A percentile compares a stretch with the other conserved stretches of the same genome.
Evolutionary conservation across 2,888 invertebrate species (phyloP).

Genomic region (Polylopha cassiicola): DNA sequence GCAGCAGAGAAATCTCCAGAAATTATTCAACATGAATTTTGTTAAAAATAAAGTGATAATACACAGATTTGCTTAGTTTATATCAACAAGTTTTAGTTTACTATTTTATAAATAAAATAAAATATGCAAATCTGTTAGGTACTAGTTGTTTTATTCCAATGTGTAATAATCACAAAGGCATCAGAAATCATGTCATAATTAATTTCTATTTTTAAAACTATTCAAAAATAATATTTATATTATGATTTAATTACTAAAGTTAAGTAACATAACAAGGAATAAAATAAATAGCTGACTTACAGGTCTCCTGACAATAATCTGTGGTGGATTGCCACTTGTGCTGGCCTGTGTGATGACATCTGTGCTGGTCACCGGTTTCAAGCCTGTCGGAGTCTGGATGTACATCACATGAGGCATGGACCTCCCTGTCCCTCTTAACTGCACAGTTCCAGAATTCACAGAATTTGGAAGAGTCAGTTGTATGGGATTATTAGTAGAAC

Average conservation of each 20-base stretch:
- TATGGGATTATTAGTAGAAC: constrained; percentile 56
- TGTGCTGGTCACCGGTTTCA: constrained; percentile 67
- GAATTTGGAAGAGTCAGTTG: constrained; percentile 49
- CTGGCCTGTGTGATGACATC: constrained; percentile 70
- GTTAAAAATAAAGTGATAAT: neutral
- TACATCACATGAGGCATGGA: constrained; percentile 78
- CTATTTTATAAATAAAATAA: neutral
- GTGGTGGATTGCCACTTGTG: constrained; percentile 70
- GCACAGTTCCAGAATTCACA: constrained; percentile 38
- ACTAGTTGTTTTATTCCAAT: too few species aligned
- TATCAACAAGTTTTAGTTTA: neutral
- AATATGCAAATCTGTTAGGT: neutral
- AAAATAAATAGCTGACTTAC: constrained; percentile 46
- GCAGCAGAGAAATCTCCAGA: neutral
- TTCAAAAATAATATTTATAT: too few species aligned
- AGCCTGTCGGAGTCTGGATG: constrained; percentile 74
- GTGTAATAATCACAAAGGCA: too few species aligned
- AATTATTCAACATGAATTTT: neutral
- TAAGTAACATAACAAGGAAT: neutral
- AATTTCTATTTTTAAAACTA: too few species aligned
- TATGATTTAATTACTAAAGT: neutral
- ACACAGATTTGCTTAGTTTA: neutral
- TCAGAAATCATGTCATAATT: too few species aligned
- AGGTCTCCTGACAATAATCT: constrained; percentile 72
- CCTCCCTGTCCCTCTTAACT: constrained; percentile 51